Percentiles rank a stretch among this genome's conserved stretches.
Evolutionary conservation across 2,888 invertebrate genomes (phyloP).

Genomic region (Macropis europaea): DNA sequence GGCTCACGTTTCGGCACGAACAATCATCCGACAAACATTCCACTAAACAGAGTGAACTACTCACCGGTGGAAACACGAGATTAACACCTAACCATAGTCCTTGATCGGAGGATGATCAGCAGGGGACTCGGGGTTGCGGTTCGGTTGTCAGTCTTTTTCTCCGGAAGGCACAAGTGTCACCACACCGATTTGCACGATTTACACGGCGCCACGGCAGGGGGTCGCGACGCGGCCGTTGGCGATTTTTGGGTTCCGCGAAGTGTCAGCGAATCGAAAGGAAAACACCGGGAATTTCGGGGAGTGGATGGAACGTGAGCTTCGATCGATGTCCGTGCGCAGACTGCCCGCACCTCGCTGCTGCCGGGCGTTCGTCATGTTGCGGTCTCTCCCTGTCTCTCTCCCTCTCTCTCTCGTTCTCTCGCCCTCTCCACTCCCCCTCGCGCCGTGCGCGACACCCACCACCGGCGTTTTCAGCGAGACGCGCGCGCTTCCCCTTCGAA

Average conservation of each 20-base stretch:
- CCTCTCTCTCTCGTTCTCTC: conserved; percentile 42
- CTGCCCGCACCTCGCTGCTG: conserved; percentile 65
- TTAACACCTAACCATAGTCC: conserved; percentile 19
- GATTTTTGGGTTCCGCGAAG: conserved; percentile 10
- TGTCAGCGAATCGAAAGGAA: conserved; percentile 44
- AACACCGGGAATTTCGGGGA: conserved; percentile 60
- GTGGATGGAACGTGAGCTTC: conserved; percentile 66
- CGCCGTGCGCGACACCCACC: conserved; percentile 33
- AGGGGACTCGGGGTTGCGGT: too few species aligned
- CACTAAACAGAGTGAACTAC: background rate
- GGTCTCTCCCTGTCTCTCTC: conserved; percentile 50
- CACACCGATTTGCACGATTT: conserved; percentile 51
- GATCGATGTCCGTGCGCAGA: conserved; percentile 76
- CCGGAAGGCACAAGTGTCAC: conserved; percentile 59
- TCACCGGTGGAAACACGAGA: conserved; percentile 23
- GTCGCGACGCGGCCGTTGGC: background rate
- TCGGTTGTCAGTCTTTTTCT: conserved; percentile 30
- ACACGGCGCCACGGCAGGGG: background rate
- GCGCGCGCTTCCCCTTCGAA: conserved; percentile 35
- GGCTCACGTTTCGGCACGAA: background rate
- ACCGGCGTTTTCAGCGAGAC: background rate
- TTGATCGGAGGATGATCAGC: background rate
- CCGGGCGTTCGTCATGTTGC: conserved; percentile 64
- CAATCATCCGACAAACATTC: background rate
- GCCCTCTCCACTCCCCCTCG: conserved; percentile 27